A percentile compares a stretch with the other conserved stretches of the same genome.
These are phyloP conservation scores for Trigoniulus corallinus DNA, from an alignment of 1,140 invertebrate species.

Conservation along the genomic window DNA sequence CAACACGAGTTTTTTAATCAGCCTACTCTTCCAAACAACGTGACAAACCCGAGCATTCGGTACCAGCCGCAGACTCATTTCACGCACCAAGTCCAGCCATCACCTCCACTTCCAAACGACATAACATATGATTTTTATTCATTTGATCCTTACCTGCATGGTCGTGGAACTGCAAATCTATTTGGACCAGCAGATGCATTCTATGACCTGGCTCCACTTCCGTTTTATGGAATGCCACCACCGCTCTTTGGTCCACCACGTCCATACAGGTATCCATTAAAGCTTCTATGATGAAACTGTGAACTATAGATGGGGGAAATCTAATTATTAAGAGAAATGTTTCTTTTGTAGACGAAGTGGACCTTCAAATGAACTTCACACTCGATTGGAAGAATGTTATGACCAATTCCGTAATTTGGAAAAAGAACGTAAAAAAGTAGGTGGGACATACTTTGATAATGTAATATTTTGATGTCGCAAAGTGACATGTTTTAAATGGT, in stretches of 20 bases:
- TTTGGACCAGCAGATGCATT: slow-evolving; percentile 11
- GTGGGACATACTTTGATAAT: background rate
- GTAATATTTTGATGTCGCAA: background rate
- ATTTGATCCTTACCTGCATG: slow-evolving; percentile 9
- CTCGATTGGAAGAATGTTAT: slow-evolving; percentile 59
- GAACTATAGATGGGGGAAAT: background rate
- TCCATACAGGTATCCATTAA: slow-evolving; percentile 12
- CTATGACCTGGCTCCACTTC: slow-evolving; percentile 13
- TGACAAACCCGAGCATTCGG: background rate
- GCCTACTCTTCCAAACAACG: background rate
- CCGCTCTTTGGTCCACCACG: slow-evolving; percentile 16
- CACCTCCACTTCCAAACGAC: background rate
- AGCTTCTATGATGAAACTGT: background rate
- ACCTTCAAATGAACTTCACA: slow-evolving; percentile 46
- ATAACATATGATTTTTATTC: slow-evolving; percentile 9
- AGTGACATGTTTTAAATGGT: slow-evolving; percentile 5
- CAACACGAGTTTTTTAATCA: slow-evolving; percentile 1
- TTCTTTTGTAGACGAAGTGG: slow-evolving; percentile 27
- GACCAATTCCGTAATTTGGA: slow-evolving; percentile 67
- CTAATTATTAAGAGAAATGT: background rate
- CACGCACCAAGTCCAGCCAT: background rate
- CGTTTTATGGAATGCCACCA: slow-evolving; percentile 15
- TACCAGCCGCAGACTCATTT: background rate
- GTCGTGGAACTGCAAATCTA: slow-evolving; percentile 9
- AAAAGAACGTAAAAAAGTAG: slow-evolving; percentile 57